phyloP scores from a whole-genome alignment of 2,113 vertebrate species.

The Halcyon malimbica region DNA sequence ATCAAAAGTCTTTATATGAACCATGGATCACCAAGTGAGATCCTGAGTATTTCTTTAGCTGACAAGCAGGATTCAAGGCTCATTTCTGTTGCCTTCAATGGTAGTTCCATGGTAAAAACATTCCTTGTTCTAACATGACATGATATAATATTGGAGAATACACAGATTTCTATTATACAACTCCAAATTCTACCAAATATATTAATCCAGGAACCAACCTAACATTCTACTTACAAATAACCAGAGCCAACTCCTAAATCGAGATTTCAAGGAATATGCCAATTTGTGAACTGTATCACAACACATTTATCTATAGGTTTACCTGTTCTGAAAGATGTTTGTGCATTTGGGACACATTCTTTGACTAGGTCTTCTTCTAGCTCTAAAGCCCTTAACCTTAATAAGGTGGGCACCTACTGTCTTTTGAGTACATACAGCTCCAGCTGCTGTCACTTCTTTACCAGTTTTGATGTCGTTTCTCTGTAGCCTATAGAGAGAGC shows the following conservation, averaged over 20 bases:
- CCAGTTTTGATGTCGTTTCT: not conserved
- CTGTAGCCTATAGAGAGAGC: not conserved
- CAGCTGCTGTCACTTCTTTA: not conserved
- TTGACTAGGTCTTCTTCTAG: not conserved
- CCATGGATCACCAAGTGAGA: not conserved
- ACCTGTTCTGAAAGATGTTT: not conserved
- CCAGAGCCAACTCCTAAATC: not conserved
- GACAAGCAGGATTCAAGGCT: not conserved
- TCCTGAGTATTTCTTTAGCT: not conserved
- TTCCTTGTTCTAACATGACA: not conserved
- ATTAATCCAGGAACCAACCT: not conserved
- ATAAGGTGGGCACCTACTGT: not conserved
- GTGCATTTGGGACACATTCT: not conserved
- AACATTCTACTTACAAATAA: not conserved
- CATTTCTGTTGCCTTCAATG: not conserved
- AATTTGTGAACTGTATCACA: not conserved
- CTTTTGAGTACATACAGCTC: not conserved
- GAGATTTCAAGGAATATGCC: not conserved
- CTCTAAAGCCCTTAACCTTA: not conserved
- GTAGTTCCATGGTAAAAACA: not conserved
- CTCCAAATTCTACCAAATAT: not conserved
- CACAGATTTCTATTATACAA: not conserved
- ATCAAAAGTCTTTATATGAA: not conserved
- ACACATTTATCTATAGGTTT: not conserved
- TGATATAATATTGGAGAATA: not conserved